Percentiles rank a stretch among this genome's conserved stretches.
These are phyloP conservation scores for Vimba vimba DNA, from an alignment of 2,113 vertebrate genomes.

Conservation along the genomic window DNA sequence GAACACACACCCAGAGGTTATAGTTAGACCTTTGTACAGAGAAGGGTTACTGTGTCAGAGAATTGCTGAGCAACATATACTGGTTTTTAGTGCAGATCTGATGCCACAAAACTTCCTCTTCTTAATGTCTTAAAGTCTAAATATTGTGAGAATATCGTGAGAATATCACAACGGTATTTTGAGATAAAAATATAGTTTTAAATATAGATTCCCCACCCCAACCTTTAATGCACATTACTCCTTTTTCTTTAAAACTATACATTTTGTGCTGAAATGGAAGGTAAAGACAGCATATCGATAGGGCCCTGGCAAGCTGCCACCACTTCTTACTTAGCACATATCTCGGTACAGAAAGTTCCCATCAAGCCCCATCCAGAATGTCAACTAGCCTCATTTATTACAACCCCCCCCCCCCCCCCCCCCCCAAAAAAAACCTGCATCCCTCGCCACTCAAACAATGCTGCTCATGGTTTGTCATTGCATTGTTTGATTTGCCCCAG, in stretches of 20 bases:
- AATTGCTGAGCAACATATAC: constrained; percentile 10
- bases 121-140: no score
- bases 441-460: neutral
- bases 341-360: constrained; percentile 44
- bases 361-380: constrained; percentile 21
- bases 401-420: no score
- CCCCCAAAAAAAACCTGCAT: neutral
- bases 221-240: neutral
- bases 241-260: neutral
- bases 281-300: constrained; percentile 52
- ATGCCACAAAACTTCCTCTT: neutral
- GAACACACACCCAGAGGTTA: neutral
- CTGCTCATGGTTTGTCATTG: neutral
- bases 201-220: neutral
- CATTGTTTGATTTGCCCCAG: neutral
- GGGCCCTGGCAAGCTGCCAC: constrained; percentile 33
- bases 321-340: constrained; percentile 35
- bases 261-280: constrained; percentile 25
- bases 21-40: neutral
- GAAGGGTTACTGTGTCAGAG: constrained; percentile 2
- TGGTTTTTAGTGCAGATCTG: neutral
- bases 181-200: neutral
- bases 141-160: neutral
- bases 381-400: neutral
- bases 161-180: neutral